Evolutionary conservation across 1,140 invertebrate genomes (phyloP).

Genomic region (Ditylenchus dipsaci): DNA sequence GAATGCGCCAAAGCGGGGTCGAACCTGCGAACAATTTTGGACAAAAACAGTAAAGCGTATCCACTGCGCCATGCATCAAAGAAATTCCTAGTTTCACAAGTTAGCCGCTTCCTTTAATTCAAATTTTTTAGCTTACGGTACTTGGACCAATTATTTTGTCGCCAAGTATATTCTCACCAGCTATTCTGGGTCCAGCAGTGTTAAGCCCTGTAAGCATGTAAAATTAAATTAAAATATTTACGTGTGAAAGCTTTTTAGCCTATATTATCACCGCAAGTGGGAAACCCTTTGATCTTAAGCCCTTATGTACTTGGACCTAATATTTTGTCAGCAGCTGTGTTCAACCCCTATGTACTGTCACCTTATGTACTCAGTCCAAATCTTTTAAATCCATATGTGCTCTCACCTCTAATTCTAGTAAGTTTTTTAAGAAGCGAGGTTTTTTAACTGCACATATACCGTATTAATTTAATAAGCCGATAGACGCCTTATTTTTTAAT

Average conservation of each 20-base stretch:
- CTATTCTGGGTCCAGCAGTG: conserved; percentile 5
- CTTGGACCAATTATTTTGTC: conserved; percentile 8
- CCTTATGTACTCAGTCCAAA: conserved; percentile 5
- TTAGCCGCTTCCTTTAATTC: too few species aligned
- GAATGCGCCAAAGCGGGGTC: too few species aligned
- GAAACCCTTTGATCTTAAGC: neutral
- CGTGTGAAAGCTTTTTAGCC: neutral
- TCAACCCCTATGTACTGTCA: conserved; percentile 4
- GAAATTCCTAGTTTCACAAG: too few species aligned
- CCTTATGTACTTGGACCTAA: conserved; percentile 2
- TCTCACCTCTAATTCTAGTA: conserved; percentile 6
- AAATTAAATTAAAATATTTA: neutral
- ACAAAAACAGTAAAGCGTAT: too few species aligned
- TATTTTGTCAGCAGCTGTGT: conserved; percentile 2
- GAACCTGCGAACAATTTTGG: too few species aligned
- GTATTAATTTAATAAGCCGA: too few species aligned
- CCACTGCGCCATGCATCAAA: too few species aligned
- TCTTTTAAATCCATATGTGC: conserved; percentile 13
- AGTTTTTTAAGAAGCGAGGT: neutral
- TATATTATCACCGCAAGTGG: conserved; percentile 5
- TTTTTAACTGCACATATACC: too few species aligned
- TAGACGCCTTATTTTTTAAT: too few species aligned
- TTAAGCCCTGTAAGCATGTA: neutral
- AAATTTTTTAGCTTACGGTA: neutral
- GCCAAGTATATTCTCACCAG: conserved; percentile 9